Base-by-base conservation (phyloP, 2,888 invertebrate species). In the Harpagoxenus sublaevis region DNA sequence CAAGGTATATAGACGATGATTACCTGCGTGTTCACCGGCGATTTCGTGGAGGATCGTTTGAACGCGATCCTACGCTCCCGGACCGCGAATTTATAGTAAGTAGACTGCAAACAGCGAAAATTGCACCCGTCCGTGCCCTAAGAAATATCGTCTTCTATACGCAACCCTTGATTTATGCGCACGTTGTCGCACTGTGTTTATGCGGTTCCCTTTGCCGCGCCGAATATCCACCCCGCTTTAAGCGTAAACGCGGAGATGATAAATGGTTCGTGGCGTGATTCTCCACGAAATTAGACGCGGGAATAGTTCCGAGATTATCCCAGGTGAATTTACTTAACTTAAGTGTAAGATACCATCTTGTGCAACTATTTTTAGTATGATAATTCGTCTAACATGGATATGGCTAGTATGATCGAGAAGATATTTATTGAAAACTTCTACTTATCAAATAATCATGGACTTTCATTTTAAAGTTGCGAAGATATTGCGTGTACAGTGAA, bases 1-100 rank as follows among this genome's bases (percentile, higher is more conserved):
- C 79, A 35, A 15, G 79, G 23, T 71, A 71, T 71, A 51, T 45
- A 71, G 79, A 71, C 39, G 79, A 81, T 81, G 79, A 81, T 81
- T 71, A 88, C 73, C 86, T 60, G 89, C 89, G 89, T 89, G 88
- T 82, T 87, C 77, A 31, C 63, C 60, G 60, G 75, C 87, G 87
- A 88, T 89, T 81, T 71, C 71, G 39, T 45, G 71, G 81, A 60
- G 63, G 53, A 77, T 77, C 83, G 77, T 57, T 60, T 65, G 77
- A 66, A 57, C 83, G 60, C 53, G 83, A 83, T 78, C 45, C 78
- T 73, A 81, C 60, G 39, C 71, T 48, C 23, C 60, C 60, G 48
- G 73, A 51, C 73, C 39, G 79, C 73, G 79, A 81, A 81, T 81
- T 81, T 81, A 81, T 81, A 81, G 79, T 81, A 81, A 81, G 79